Percentiles rank a stretch among this genome's conserved stretches.
Evolutionary conservation across 2,113 vertebrate genomes (phyloP).

Genomic region (Cathartes aura): DNA sequence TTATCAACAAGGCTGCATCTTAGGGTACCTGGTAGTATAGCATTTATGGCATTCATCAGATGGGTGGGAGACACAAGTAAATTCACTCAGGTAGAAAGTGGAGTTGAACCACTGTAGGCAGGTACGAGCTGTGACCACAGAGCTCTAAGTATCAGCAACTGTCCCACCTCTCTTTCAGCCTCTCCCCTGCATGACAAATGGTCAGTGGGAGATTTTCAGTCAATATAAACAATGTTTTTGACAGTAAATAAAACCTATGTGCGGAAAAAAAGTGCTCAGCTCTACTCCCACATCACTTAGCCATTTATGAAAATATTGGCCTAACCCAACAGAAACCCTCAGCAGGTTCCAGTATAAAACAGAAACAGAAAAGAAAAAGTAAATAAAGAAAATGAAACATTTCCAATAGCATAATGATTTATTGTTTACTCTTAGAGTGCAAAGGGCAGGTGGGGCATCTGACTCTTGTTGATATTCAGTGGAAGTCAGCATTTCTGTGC

Average conservation of each 20-base stretch:
- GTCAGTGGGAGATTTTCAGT: not conserved
- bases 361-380: not conserved
- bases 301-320: not conserved
- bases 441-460: not conserved
- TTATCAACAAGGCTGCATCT: not conserved
- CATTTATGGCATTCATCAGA: not conserved
- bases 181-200: not conserved
- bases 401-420: not conserved
- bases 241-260: not conserved
- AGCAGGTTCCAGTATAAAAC: not conserved
- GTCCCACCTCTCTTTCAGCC: not conserved
- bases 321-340: not conserved
- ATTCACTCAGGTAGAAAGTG: not conserved
- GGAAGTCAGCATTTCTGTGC: not conserved
- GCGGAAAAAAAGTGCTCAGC: not conserved
- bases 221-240: not conserved
- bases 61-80: not conserved
- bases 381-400: not conserved
- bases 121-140: not conserved
- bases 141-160: not conserved
- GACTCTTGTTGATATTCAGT: not conserved
- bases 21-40: too few relatives aligned
- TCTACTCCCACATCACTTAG: not conserved
- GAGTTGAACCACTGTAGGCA: not conserved
- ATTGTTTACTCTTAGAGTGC: not conserved